Evolutionary conservation across 2,797 vertebrate species (phyloP).

Genomic region (Rhadinocentrus ornatus): DNA sequence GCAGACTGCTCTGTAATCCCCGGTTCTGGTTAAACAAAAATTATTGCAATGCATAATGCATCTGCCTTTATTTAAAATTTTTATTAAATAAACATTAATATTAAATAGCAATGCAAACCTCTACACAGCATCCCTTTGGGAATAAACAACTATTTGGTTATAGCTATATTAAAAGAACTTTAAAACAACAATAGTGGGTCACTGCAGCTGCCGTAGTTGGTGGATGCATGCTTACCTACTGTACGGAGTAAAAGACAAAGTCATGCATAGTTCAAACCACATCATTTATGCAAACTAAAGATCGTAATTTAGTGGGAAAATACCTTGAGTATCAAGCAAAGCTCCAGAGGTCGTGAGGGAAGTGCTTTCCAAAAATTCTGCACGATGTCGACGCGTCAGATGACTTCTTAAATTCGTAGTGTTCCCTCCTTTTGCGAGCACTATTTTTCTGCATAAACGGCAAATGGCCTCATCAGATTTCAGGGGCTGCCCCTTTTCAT

Average conservation of each 20-base stretch:
- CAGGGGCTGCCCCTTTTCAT: slow-evolving; percentile 65
- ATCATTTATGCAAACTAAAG: neutral
- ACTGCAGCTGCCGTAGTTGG: too few species aligned
- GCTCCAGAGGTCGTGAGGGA: slow-evolving; percentile 43
- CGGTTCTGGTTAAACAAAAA: too few species aligned
- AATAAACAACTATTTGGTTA: too few species aligned
- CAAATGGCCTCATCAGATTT: slow-evolving; percentile 65
- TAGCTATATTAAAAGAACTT: too few species aligned
- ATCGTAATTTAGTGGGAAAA: neutral
- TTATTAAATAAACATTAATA: too few species aligned
- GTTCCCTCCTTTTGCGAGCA: slow-evolving; percentile 73
- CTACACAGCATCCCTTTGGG: too few species aligned
- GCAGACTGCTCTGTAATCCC: too few species aligned
- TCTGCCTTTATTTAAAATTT: too few species aligned
- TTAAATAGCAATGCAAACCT: too few species aligned
- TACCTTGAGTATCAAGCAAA: slow-evolving; percentile 56
- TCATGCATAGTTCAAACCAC: neutral
- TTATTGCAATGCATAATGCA: too few species aligned
- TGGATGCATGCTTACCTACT: too few species aligned
- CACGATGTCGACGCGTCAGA: slow-evolving; percentile 67
- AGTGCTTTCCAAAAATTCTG: slow-evolving; percentile 57
- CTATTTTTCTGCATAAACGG: slow-evolving; percentile 71
- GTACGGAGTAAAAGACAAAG: neutral
- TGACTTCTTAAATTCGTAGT: slow-evolving; percentile 78
- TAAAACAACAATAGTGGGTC: too few species aligned